Evolutionary conservation across 2,113 vertebrate species (phyloP), one percentile per base, ranked within the genome.

Genomic region (Steatornis caripensis): DNA sequence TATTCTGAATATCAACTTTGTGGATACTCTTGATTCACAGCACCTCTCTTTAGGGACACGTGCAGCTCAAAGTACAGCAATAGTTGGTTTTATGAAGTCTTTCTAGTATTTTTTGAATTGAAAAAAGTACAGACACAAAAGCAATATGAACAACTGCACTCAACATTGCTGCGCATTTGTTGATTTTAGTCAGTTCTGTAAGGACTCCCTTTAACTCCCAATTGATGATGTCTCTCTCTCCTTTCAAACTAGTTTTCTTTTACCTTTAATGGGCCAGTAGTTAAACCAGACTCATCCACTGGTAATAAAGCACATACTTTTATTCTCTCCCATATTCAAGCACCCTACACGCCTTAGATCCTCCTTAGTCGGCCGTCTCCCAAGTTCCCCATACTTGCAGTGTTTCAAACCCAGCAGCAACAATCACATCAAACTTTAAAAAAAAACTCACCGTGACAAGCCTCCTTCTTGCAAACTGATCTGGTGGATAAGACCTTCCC

Each of bases 381-480:
- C 15, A 16, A 43, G 29, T 13, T 27, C 41, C 37, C n/a, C 49
- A 41, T 34, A 55, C 16, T 41, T 43, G 1, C 53, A 79, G 58
- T 19, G 20, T 30, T 94, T 39, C 58, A 66, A 90, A 92, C 15
- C 23, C 57, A 76, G 57, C 62, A 72, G 30, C 7, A 89, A 76
- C 36, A 65, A 61, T 1, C 41, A 26, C 0, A 1, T 4, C 41
- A 54, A 75, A 77, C n/a, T 49, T 61, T 5, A 0, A 54, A 45
- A 45, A 49, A 72, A 20, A 20, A 20, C 62, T 12, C 11, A 18
- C 12, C 48, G 32, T 58, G 36, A 37, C 37, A 46, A 80, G 27
- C 4, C 29, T 37, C 76, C 49, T 49, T 32, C 30, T 29, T 77
- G 70, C 26, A 46, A 86, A 70, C 2, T 17, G 18, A 53, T 68